phyloP scores from a whole-genome alignment of 2,888 invertebrate species.

The Palloptera scutellata region DNA sequence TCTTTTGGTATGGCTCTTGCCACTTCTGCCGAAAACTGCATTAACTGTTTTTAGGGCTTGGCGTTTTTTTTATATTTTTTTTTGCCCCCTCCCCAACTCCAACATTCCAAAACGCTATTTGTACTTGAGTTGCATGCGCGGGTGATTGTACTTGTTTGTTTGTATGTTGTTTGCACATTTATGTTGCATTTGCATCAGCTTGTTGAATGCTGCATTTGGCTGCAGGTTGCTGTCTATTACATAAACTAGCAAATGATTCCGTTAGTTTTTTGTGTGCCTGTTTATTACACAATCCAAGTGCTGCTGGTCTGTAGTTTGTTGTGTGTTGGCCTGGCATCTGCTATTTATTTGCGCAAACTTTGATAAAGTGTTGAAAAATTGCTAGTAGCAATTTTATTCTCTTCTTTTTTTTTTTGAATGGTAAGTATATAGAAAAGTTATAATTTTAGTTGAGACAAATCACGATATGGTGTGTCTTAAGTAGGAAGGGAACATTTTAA shows the following conservation, averaged over 20 bases:
- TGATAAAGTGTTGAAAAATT: no score
- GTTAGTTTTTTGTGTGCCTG: neutral
- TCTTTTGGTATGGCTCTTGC: no score
- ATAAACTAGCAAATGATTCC: neutral
- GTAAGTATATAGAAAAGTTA: no score
- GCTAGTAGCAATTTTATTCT: no score
- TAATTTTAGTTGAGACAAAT: no score
- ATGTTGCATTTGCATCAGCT: neutral
- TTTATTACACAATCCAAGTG: constrained; percentile 5
- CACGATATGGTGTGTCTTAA: no score
- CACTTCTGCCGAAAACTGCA: no score
- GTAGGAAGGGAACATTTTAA: no score
- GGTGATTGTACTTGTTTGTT: neutral
- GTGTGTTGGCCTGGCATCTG: no score
- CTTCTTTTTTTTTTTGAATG: no score
- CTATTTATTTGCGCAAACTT: no score
- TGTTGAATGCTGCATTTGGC: neutral
- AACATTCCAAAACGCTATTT: constrained; percentile 40
- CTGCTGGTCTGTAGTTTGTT: constrained; percentile 9
- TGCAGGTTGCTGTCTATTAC: neutral
- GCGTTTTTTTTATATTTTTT: constrained; percentile 27
- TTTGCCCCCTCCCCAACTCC: constrained; percentile 7
- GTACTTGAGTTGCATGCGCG: constrained; percentile 8
- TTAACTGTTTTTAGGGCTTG: constrained; percentile 7
- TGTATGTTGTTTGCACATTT: neutral